phyloP scores from a whole-genome alignment of 2,797 vertebrate genomes.

The Coregonus sp. region DNA sequence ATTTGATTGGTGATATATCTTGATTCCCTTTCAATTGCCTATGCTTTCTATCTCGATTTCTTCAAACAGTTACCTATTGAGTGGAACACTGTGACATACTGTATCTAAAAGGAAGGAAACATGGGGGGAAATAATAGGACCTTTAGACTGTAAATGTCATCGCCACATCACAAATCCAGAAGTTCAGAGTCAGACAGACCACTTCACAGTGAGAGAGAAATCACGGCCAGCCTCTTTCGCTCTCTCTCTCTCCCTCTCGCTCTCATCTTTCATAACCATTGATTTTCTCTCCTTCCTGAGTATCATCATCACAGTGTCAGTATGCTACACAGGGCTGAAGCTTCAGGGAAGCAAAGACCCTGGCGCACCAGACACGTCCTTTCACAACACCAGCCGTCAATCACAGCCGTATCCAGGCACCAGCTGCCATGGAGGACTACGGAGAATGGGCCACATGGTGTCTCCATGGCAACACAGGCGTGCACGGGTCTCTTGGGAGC shows the following conservation, averaged over 20 bases:
- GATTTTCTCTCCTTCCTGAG: conserved; percentile 50
- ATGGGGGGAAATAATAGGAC: too few species aligned
- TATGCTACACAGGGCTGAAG: conserved; percentile 41
- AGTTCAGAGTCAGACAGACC: conserved; percentile 5
- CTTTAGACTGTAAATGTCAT: too few species aligned
- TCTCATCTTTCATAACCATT: conserved; percentile 38
- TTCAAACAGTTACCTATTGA: not conserved
- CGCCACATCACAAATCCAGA: not conserved
- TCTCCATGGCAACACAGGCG: conserved; percentile 73
- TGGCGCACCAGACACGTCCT: conserved; percentile 46
- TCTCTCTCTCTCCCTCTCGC: not conserved
- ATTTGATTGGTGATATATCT: not conserved
- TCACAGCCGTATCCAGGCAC: conserved; percentile 61
- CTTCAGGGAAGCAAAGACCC: conserved; percentile 51
- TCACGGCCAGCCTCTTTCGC: conserved; percentile 4
- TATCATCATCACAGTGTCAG: conserved; percentile 39
- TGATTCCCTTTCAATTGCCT: not conserved
- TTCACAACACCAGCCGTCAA: conserved; percentile 51
- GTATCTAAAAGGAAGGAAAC: not conserved
- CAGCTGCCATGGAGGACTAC: conserved; percentile 50
- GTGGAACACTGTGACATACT: not conserved
- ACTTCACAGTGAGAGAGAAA: conserved; percentile 8
- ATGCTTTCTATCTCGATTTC: not conserved
- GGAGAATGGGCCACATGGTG: conserved; percentile 41
- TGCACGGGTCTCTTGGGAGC: conserved; percentile 56